Base-by-base conservation (phyloP, 2,797 vertebrate genomes). In the Lepilemur septentrionalis region DNA sequence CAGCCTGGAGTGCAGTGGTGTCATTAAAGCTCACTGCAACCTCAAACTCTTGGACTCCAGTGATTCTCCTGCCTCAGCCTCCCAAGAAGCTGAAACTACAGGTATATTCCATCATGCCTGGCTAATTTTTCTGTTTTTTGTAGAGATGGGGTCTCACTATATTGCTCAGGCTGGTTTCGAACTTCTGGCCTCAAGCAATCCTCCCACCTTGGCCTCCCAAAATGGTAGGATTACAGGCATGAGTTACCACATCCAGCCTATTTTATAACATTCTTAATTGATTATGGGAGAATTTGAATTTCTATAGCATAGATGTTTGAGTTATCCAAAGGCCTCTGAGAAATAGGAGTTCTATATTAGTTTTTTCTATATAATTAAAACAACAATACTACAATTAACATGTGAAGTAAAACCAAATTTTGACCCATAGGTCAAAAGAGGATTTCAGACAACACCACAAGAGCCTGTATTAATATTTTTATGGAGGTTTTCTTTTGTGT, bases 361-460 rank as follows among this genome's bases (percentile, higher is more conserved):
- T 48, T 91, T 93, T 73, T 38, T 78, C 4, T 93, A 30, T 93
- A 30, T 73, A 91, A 95, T 89, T 92, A 95, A 95, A 95, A 87
- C 6, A 91, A 48, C 23, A 2, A 85, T 63, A 78, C 25, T 67
- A 89, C 25, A 73, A 82, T 70, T 76, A 76, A 75, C 41, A 76
- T 17, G 65, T 55, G 9, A 80, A 91, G 4, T 50, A 86, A 95
- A 95, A 79, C 2, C 20, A 87, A 43, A 87, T 86, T 97, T 90
- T 96, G 50, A 84, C 3, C 3, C 55, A 17, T 15, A 32, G 75
- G 14, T 92, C 38, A 75, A 84, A 95, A 78, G 38, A 73, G 8
- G 28, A 84, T 89, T 89, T 95, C 17, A 93, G 61, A 23, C 14
- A 96, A 93, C 76, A 87, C 4, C 0, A 63, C 32, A 28, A 88